These are phyloP conservation scores for Lycia hirtaria DNA, from an alignment of 2,888 invertebrate species.

Conservation along the genomic window DNA sequence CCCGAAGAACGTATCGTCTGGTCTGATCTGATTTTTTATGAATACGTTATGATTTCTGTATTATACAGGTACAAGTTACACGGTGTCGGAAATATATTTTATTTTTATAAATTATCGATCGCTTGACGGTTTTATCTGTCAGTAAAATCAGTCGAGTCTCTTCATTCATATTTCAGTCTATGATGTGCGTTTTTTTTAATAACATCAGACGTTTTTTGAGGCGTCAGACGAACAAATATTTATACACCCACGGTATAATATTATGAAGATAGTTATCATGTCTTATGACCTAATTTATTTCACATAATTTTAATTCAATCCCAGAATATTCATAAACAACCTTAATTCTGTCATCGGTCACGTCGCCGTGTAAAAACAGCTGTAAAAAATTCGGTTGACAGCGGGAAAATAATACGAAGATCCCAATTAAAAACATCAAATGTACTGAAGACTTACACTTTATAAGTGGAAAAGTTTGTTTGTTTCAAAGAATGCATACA, in stretches of 20 bases:
- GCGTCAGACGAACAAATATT: slow-evolving; percentile 53
- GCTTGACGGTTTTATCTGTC: slow-evolving; percentile 28
- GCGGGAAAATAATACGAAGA: slow-evolving; percentile 74
- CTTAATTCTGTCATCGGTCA: slow-evolving; percentile 81
- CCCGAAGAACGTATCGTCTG: too few species aligned
- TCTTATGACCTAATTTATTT: slow-evolving; percentile 70
- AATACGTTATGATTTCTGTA: too few species aligned
- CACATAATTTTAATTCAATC: slow-evolving; percentile 71
- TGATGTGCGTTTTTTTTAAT: slow-evolving; percentile 44
- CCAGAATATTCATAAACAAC: slow-evolving; percentile 73
- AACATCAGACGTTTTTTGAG: slow-evolving; percentile 48
- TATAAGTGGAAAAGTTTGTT: too few species aligned
- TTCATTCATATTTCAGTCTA: slow-evolving; percentile 36
- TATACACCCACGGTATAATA: slow-evolving; percentile 57
- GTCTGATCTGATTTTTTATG: too few species aligned
- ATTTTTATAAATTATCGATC: slow-evolving; percentile 21
- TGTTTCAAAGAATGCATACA: too few species aligned
- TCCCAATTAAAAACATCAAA: slow-evolving; percentile 83
- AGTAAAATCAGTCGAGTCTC: slow-evolving; percentile 28
- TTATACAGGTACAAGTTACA: not conserved
- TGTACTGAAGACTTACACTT: too few species aligned
- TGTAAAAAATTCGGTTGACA: slow-evolving; percentile 76
- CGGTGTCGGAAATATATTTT: slow-evolving; percentile 16
- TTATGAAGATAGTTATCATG: slow-evolving; percentile 65
- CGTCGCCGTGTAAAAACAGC: slow-evolving; percentile 74